A percentile compares a stretch with the other conserved stretches of the same genome.
Evolutionary conservation across 2,113 vertebrate species (phyloP).

Genomic region (Daubentonia madagascariensis): DNA sequence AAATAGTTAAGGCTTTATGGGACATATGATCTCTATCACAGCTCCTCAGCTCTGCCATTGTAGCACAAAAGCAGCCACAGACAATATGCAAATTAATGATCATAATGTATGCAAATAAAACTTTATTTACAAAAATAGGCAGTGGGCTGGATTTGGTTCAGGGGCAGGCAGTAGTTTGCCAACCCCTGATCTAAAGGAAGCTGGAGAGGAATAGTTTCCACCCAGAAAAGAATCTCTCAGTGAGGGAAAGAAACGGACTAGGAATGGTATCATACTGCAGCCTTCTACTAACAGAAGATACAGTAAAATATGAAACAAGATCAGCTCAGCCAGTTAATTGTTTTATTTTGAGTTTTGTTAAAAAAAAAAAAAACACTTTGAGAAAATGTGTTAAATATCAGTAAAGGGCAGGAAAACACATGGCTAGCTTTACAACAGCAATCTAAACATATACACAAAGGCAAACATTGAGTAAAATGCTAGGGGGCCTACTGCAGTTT

Average conservation of each 20-base stretch:
- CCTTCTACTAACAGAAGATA: neutral
- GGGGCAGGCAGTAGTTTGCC: neutral
- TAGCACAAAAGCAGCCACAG: neutral
- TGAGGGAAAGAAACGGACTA: neutral
- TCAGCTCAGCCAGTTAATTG: slow-evolving; percentile 46
- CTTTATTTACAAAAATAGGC: slow-evolving; percentile 48
- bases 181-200: neutral
- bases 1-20: neutral
- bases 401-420: slow-evolving; percentile 57
- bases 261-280: neutral
- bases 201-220: slow-evolving; percentile 3
- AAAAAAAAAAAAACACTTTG: slow-evolving; percentile 58
- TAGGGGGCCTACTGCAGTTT: slow-evolving; percentile 55
- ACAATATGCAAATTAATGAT: neutral
- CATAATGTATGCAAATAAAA: slow-evolving; percentile 26
- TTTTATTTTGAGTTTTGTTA: slow-evolving; percentile 72
- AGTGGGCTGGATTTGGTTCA: neutral
- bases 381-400: slow-evolving; percentile 64
- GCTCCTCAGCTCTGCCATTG: neutral
- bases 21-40: neutral
- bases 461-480: slow-evolving; percentile 49
- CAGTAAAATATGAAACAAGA: slow-evolving; percentile 43
- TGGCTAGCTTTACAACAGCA: slow-evolving; percentile 61
- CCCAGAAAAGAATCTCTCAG: neutral
- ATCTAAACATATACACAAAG: slow-evolving; percentile 67